These are phyloP conservation scores for Pycnomerus fuliginosus DNA, from an alignment of 2,888 invertebrate species.

Conservation along the genomic window DNA sequence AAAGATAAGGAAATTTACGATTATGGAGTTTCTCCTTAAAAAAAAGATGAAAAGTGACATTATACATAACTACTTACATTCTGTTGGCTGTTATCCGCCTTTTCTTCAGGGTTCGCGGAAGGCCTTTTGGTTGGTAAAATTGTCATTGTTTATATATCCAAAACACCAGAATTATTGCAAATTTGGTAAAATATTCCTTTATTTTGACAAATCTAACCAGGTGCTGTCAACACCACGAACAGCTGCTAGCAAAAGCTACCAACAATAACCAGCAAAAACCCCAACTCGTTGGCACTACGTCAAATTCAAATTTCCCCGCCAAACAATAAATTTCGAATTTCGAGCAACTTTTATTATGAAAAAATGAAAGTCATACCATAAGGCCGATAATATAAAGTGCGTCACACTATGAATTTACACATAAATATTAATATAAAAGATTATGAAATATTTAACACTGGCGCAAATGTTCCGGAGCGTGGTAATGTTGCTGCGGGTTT, in stretches of 20 bases:
- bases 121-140: conserved; percentile 51
- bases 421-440: conserved; percentile 21
- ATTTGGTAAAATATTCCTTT: too few relatives aligned
- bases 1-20: conserved; percentile 19
- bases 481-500: conserved; percentile 58
- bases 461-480: conserved; percentile 61
- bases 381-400: conserved; percentile 9
- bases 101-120: conserved; percentile 44
- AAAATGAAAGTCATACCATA: conserved; percentile 19
- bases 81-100: conserved; percentile 44
- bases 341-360: conserved; percentile 21
- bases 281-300: too few relatives aligned
- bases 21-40: conserved; percentile 25
- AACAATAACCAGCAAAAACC: too few relatives aligned
- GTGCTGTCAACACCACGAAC: too few relatives aligned
- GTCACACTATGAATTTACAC: conserved; percentile 3
- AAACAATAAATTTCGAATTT: too few relatives aligned
- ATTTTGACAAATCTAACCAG: too few relatives aligned
- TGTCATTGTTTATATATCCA: conserved; percentile 41
- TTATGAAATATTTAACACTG: conserved; percentile 44
- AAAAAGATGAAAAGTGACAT: conserved; percentile 29
- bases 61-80: conserved; percentile 42
- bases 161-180: conserved; percentile 19
- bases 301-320: too few relatives aligned
- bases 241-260: too few relatives aligned